These are phyloP conservation scores for Carterocephalus palaemon DNA, from an alignment of 2,888 invertebrate species.

Conservation along the genomic window DNA sequence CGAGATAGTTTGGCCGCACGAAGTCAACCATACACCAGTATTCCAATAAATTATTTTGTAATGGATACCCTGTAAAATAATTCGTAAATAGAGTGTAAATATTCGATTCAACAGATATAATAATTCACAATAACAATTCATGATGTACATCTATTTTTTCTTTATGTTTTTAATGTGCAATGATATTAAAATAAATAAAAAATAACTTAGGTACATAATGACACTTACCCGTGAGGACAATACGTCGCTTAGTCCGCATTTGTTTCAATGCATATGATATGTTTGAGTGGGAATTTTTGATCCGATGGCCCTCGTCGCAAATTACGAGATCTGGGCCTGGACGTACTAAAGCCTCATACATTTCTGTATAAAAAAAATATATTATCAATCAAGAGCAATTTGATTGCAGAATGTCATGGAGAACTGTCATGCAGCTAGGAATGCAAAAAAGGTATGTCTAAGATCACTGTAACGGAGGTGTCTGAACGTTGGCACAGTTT, in stretches of 20 bases:
- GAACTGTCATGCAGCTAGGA: no score
- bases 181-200: slow-evolving; percentile 3
- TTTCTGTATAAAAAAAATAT: slow-evolving; percentile 72
- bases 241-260: slow-evolving; percentile 94
- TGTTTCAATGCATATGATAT: slow-evolving; percentile 97
- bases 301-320: slow-evolving; percentile 98
- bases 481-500: no score
- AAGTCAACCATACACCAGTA: slow-evolving; percentile 99
- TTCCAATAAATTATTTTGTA: slow-evolving; percentile 97
- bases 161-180: background rate
- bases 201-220: background rate
- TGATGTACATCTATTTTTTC: background rate
- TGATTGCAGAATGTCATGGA: no score
- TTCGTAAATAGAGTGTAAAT: no score
- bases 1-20: slow-evolving; percentile 97
- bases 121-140: slow-evolving; percentile 3
- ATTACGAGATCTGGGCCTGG: slow-evolving; percentile 97
- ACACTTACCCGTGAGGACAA: slow-evolving; percentile 90
- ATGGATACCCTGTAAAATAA: slow-evolving; percentile 85
- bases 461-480: no score
- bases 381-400: background rate
- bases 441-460: no score
- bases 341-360: slow-evolving; percentile 89
- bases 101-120: background rate
- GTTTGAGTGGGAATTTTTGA: slow-evolving; percentile 98